Base-by-base conservation (phyloP, 2,888 invertebrate species). In the Heliconius hortense region DNA sequence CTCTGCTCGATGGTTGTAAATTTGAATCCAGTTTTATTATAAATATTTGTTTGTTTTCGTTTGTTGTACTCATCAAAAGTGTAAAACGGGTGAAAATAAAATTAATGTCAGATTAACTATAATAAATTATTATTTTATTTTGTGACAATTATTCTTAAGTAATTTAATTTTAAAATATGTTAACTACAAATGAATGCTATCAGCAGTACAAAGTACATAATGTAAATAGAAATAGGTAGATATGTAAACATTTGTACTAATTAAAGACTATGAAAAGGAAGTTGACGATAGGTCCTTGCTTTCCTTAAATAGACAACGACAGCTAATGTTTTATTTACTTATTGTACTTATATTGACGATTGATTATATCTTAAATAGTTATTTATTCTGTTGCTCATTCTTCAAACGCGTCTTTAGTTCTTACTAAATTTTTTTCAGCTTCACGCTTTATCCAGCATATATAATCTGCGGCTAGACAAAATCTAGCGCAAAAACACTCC, bases 181-280 rank as follows among this genome's bases (percentile, higher is more conserved):
- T n/a, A 10, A 26, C 4, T n/a, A 26, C 11, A 48, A 28, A 10
- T 28, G 28, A 26, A 67, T 2, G 8, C 15, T 43, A 43, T 66
- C 56, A 69, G 13, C n/a, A 10, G 7, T 43, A 28, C 39, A 43
- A 24, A 39, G 31, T 15, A 59, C 31, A 28, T 78, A 31, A 64
- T 53, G 43, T n/a, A 13, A 64, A 48, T 74, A 63, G 60, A 68
- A n/a, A 43, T 10, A 69, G 2, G 39, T 28, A 69, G 2, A 26
- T 28, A 21, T 18, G 31, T 48, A 24, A 35, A 66, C 62, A 71
- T 71, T 26, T 43, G 26, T 13, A 71, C 5, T 59, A 62, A 71
- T 71, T 71, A 62, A 62, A 67, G 26, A 59, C 63, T 60, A 62
- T 56, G 66, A 73, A 73, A 71, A 74, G 76, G 76, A 77, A 76